Conservation (phyloP, 2,888 invertebrate species). For the Caenorhabditis doughertyi region DNA sequence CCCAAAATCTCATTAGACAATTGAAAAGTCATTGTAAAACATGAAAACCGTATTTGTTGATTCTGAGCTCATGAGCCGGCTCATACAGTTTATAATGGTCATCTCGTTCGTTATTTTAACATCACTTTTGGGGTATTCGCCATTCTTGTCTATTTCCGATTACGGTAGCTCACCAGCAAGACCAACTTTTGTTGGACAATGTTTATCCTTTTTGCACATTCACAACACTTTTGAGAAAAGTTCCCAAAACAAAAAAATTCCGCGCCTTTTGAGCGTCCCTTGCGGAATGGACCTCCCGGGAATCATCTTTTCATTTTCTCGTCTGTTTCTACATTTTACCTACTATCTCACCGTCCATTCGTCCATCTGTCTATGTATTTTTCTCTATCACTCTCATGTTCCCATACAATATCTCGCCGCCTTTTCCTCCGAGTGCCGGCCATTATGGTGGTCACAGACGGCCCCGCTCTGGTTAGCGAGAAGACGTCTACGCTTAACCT, state of each 20-base stretch:
- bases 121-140: too few species aligned
- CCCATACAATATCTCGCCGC: conserved; percentile 27
- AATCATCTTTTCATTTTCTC: conserved; percentile 36
- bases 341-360: conserved; percentile 32
- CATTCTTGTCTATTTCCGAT: neutral
- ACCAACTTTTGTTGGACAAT: neutral
- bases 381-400: conserved; percentile 23
- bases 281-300: conserved; percentile 40
- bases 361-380: conserved; percentile 43
- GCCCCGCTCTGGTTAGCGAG: conserved; percentile 40
- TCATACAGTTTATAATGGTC: too few species aligned
- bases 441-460: conserved; percentile 54
- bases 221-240: neutral
- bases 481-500: conserved; percentile 54
- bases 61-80: too few species aligned
- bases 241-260: conserved; percentile 8
- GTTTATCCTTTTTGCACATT: conserved; percentile 13
- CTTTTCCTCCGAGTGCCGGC: conserved; percentile 40
- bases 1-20: too few species aligned
- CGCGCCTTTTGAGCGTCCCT: conserved; percentile 28
- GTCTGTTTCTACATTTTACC: conserved; percentile 13
- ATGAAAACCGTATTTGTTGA: too few species aligned
- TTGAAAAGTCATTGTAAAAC: neutral
- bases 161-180: conserved; percentile 1
- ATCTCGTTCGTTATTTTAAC: too few species aligned